Evolutionary conservation across 2,797 vertebrate species (phyloP), one percentile per base, ranked within the genome.

Genomic region (Notamacropus eugenii): DNA sequence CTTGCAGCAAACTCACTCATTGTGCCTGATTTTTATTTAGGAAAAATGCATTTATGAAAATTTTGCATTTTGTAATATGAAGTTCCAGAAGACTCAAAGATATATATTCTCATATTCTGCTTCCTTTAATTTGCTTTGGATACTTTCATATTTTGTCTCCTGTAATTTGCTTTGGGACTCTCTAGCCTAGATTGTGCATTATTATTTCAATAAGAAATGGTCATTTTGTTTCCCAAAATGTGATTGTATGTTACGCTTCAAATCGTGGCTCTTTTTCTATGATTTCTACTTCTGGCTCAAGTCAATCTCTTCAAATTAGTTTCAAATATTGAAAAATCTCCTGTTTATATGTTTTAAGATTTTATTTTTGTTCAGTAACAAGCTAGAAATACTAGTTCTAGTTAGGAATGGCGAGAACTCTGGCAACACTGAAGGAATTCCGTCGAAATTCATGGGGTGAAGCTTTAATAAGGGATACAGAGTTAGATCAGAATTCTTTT

Each of bases 201-300:
- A 54, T 93, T 98, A 97, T 97, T 95, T 97, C 94, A 94, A 92
- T 59, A 55, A 90, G 55, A 96, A 97, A 91, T 96, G 74, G 90
- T 94, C 94, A 94, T 82, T 95, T 28, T 58, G 55, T 54, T 96
- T 97, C 93, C 96, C 91, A 92, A 93, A 98, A 92, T 8, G 6
- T 93, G 74, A 96, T 90, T 93, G 95, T 62, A 14, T 93, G 62
- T 90, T 96, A 57, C 94, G 91, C 95, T 95, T 96, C 95, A 97
- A 94, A 96, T 56, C 90, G 27, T 94, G 93, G 74, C 87, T 58
- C 95, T n/a, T 93, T 96, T 95, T 97, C 90, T 96, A 55, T 90
- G 92, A 95, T 97, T 96, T 56, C 59, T 1, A 96, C 91, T 57
- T 96, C 29, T 95, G 92, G 95, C 87, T 52, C 90, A 97, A 55